A percentile compares a stretch with the other conserved stretches of the same genome.
phyloP scores from a whole-genome alignment of 1,140 invertebrate species.

The Geopemphigus sp. region DNA sequence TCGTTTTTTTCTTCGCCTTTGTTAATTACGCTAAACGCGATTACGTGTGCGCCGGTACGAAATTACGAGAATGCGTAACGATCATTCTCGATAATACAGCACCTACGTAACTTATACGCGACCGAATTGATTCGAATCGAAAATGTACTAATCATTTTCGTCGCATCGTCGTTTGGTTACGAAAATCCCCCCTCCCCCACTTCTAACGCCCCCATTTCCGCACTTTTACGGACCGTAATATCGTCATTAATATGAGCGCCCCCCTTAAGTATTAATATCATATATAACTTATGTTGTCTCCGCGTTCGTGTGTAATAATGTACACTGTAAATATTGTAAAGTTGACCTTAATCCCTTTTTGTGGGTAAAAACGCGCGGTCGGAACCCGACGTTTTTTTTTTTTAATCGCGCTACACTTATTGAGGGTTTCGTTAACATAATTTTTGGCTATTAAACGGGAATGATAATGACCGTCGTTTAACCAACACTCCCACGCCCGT shows the following conservation, averaged over 20 bases:
- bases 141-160: too few species aligned
- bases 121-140: too few species aligned
- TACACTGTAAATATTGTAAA: constrained; percentile 26
- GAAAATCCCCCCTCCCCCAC: too few species aligned
- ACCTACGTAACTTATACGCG: too few species aligned
- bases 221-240: background rate
- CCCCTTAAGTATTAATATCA: background rate
- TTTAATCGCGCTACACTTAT: background rate
- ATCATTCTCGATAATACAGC: too few species aligned
- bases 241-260: background rate
- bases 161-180: too few species aligned
- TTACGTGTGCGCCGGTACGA: too few species aligned
- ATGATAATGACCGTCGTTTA: constrained; percentile 8
- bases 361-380: background rate
- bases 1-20: background rate
- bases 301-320: background rate
- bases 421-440: constrained; percentile 42
- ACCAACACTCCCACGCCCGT: too few species aligned
- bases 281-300: background rate
- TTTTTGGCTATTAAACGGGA: constrained; percentile 35
- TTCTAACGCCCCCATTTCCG: too few species aligned
- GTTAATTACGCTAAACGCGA: too few species aligned
- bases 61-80: too few species aligned
- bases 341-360: constrained; percentile 30
- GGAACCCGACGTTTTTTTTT: constrained; percentile 9